phyloP scores from a whole-genome alignment of 2,888 invertebrate genomes.

The Ernsta delagoae region DNA sequence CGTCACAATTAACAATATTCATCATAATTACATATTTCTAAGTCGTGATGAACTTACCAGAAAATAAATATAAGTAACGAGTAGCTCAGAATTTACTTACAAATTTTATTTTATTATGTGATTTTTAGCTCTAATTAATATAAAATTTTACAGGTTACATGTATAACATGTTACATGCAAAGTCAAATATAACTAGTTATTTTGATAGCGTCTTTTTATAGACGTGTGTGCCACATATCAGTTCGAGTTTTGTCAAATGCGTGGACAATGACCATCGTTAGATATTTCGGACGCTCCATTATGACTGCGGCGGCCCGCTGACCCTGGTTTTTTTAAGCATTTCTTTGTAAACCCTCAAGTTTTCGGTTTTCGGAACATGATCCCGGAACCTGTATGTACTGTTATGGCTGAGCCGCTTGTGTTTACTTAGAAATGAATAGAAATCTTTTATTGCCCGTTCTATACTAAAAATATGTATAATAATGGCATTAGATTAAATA shows the following conservation, averaged over 20 bases:
- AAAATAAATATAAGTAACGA: no score
- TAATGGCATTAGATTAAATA: background rate
- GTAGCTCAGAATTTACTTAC: no score
- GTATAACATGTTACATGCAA: no score
- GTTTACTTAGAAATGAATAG: slow-evolving; percentile 20
- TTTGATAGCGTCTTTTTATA: background rate
- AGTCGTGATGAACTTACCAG: no score
- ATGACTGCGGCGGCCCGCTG: slow-evolving; percentile 49
- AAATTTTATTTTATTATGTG: no score
- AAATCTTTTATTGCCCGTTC: background rate
- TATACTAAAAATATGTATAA: background rate
- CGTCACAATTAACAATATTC: no score
- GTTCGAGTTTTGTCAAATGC: slow-evolving; percentile 43
- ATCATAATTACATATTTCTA: no score
- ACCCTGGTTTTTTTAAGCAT: slow-evolving; percentile 52
- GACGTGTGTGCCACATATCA: slow-evolving; percentile 4
- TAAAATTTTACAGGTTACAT: no score
- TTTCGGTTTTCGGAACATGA: slow-evolving; percentile 33
- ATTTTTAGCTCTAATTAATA: no score
- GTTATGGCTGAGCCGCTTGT: slow-evolving; percentile 14
- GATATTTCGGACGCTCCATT: slow-evolving; percentile 42
- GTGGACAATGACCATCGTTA: slow-evolving; percentile 71
- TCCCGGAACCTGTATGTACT: slow-evolving; percentile 38
- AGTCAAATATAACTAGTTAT: background rate
- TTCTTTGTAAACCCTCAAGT: slow-evolving; percentile 48